Base-by-base conservation (phyloP, 2,113 vertebrate genomes). In the Benitochromis conjunctus region DNA sequence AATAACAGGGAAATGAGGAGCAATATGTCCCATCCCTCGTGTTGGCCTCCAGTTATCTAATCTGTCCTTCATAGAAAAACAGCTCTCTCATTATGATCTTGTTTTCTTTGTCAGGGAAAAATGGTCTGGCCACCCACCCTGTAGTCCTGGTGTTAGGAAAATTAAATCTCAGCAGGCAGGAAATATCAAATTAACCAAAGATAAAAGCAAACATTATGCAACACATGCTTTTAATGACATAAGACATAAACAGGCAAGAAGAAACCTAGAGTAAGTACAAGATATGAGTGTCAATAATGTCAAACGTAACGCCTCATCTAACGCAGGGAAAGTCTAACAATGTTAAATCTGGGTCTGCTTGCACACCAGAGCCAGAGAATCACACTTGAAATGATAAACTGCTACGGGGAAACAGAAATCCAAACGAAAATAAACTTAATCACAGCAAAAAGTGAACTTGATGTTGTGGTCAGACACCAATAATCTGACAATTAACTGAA, bases 141-240 rank as follows among this genome's bases (percentile, higher is more conserved):
- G 51, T 69, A 80, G 13, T 55, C 82, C 86, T 81, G 81, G 78
- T 6, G 3, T 71, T 60, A 51, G 57, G 74, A 57, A 69, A 89
- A 94, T 93, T 88, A 89, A 34, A 88, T 90, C 29, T 82, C 13
- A 78, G 41, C 71, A 54, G 38, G 31, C 81, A 84, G 51, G 78
- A 58, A 86, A 84, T 90, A 86, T 82, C 57, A 24, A 43, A 81
- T 85, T 46, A 84, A 41, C 29, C 1, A 8, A 85, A 89, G 87
- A 93, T 87, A 38, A 94, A 92, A 89, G 90, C 6, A 31, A 24
- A 79, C 74, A 80, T 43, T 31, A 24, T 54, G 57, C 54, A 82
- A 74, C 41, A 78, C 4, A 10, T 13, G 11, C 34, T 24, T 78
- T 78, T 69, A 66, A 85, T 29, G 26, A 43, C 69, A 77, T 71